Evolutionary conservation across 2,797 vertebrate species (phyloP), one percentile per base, ranked within the genome.

Genomic region (Otolemur crassicaudatus): DNA sequence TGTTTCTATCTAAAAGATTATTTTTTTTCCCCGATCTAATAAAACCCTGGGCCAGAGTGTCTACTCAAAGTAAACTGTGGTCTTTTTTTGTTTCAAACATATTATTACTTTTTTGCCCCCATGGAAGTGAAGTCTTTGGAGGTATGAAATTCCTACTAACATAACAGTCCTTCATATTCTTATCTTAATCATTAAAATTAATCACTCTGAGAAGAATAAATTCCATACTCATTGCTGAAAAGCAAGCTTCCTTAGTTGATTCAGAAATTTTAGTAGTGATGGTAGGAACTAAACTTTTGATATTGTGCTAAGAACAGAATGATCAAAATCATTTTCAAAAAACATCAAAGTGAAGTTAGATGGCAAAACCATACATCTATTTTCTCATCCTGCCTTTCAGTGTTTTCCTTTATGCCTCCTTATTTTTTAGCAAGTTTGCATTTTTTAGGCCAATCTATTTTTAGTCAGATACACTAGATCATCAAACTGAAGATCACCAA

Each of bases 111-210:
- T 56, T 61, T 90, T 86, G 90, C 56, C 17, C 88, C 76, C 69
- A 93, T 9, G 23, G 23, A 96, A 92, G 37, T 86, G 25, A 73
- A 61, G 29, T 37, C 79, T 79, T 91, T 83, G 69, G 84, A 94
- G 29, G 37, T 96, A 63, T 40, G 34, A 91, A 91, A 79, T 79
- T 93, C 61, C 84, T 70, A 75, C 31, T 84, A 84, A 65, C n/a
- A 46, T 49, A 76, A 81, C 5, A 90, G 40, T 31, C 53, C 60
- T 82, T 95, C 37, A 53, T 43, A 95, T 79, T 87, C 77, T 73
- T 90, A 79, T 93, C 29, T 60, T 43, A 72, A 87, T 89, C 22
- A 79, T 90, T 86, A 69, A 95, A 93, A 77, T 91, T 61, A 83
- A 31, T 40, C 82, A 69, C 73, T 69, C 60, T 43, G 85, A 84